Percentiles rank a stretch among this genome's conserved stretches.
Conservation (phyloP, 2,797 vertebrate species). For the Myiotriccus ornatus region DNA sequence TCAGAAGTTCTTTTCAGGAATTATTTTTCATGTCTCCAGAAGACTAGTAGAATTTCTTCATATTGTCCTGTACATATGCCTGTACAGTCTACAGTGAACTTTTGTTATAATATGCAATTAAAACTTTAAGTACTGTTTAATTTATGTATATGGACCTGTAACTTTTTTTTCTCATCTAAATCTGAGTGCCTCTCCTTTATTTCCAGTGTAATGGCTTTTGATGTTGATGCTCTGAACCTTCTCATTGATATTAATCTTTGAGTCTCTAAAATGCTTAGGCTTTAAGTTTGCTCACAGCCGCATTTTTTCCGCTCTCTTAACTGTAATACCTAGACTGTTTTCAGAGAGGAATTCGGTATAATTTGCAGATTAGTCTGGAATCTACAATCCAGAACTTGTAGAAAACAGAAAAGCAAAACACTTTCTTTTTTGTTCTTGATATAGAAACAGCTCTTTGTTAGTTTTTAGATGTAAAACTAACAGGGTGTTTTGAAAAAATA, state of each 20-base stretch:
- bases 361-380: background rate
- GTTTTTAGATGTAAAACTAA: conserved; percentile 6
- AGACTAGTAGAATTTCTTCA: background rate
- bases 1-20: background rate
- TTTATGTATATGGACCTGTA: background rate
- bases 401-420: background rate
- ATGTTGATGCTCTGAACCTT: background rate
- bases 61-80: background rate
- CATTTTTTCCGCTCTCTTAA: background rate
- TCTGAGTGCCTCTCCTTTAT: background rate
- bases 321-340: background rate
- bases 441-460: conserved; percentile 15
- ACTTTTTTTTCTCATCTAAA: background rate
- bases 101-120: background rate
- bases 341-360: background rate
- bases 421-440: background rate
- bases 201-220: background rate
- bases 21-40: background rate
- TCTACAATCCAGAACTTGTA: background rate
- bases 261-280: background rate
- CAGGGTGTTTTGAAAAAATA: background rate
- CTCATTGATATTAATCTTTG: background rate
- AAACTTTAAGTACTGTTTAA: background rate
- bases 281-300: background rate
- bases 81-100: background rate